Evolutionary conservation across 1,140 invertebrate genomes (phyloP), one percentile per base, ranked within the genome.

Genomic region (Vanessa tameamea): DNA sequence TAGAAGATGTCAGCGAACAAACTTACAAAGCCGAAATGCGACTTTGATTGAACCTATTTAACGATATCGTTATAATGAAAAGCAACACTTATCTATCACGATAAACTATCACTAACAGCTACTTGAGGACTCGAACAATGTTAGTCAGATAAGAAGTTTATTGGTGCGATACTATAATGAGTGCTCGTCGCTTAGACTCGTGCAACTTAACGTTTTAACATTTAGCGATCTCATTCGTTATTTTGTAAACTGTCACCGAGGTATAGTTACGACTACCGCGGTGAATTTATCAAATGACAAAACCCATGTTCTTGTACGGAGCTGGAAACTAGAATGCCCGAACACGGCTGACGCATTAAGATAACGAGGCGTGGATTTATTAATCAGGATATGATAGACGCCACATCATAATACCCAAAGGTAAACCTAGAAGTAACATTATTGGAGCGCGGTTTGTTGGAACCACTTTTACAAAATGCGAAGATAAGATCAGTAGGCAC

Each of bases 361-460:
- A 63, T 70, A 70, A 14, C 43, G 6, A 61, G 16, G 47, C 64
- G 55, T 47, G 64, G 72, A 73, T 73, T 73, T 73, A 73, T 73
- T 73, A 68, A 73, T 73, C 72, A 73, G 72, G 65, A 73, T 73
- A 57, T 65, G 65, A 68, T 67, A 67, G 64, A 67, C 61, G 48
- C 55, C 65, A n/a, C 50, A 53, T 67, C 71, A 67, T 61, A 61
- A 72, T 26, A 26, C 20, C 55, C 12, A 4, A 26, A 26, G 20
- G 20, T 57, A 20, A 31, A 12, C 31, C 57, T 61, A 61, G 57
- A 61, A 7, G 57, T 61, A 9, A 61, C 57, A 61, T 8, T 37
- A 9, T 12, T 15, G 3, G 57, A 37, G 26, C 13, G 26, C 57
- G n/a, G 0, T 23, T 57, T 57, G 53, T 57, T 57, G 20, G 5